Conservation (phyloP, 2,113 vertebrate genomes). For the Poeciliopsis turrubarensis region DNA sequence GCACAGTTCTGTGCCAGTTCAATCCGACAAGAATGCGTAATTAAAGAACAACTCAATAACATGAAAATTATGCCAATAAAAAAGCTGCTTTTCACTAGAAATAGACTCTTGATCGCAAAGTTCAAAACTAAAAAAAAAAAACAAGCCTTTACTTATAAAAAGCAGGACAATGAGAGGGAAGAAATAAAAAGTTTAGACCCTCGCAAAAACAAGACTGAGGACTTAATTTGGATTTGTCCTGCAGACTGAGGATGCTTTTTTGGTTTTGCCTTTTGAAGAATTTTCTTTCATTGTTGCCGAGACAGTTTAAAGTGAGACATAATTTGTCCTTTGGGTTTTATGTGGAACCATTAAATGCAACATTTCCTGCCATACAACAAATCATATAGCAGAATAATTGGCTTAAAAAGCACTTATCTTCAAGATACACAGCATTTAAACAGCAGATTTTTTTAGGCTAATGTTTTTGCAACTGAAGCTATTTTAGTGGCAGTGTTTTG, state of each 20-base stretch:
- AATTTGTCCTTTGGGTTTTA: constrained; percentile 33
- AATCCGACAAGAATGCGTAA: constrained; percentile 39
- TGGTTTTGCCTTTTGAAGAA: neutral
- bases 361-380: neutral
- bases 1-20: constrained; percentile 27
- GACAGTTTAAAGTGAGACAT: constrained; percentile 8
- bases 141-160: constrained; percentile 41
- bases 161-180: constrained; percentile 57
- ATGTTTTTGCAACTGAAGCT: constrained; percentile 1
- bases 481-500: neutral
- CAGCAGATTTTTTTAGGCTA: constrained; percentile 8
- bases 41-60: constrained; percentile 62
- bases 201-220: constrained; percentile 11
- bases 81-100: constrained; percentile 30
- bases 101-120: constrained; percentile 54
- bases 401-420: neutral
- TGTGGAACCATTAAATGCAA: constrained; percentile 25
- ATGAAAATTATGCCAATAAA: constrained; percentile 44
- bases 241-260: neutral
- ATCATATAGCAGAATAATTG: neutral
- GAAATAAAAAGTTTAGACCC: constrained; percentile 28
- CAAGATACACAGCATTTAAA: neutral
- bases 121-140: constrained; percentile 49
- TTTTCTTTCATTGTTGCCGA: neutral
- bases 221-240: constrained; percentile 2